phyloP scores from a whole-genome alignment of 2,113 vertebrate genomes.

The Seriola aureovittata region DNA sequence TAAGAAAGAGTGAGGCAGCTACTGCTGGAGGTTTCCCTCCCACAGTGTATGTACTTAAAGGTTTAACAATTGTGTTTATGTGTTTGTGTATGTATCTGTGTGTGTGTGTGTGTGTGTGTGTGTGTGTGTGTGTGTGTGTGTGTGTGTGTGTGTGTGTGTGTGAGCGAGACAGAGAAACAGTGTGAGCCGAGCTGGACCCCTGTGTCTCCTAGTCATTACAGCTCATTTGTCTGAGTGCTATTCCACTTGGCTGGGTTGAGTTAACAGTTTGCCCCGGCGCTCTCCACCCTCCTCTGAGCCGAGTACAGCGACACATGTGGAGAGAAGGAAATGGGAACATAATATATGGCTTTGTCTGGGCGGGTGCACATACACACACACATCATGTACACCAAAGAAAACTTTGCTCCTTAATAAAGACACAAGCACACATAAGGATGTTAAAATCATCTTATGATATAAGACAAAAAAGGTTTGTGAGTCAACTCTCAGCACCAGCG shows the following conservation, averaged over 20 bases:
- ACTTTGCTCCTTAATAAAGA: constrained; percentile 20
- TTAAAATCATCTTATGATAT: background rate
- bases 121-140: constrained; percentile 7
- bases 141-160: constrained; percentile 20
- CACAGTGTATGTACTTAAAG: constrained; percentile 51
- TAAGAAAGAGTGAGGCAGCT: background rate
- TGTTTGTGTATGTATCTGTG: constrained; percentile 11
- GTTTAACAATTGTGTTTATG: constrained; percentile 45
- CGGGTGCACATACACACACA: background rate
- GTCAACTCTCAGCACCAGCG: constrained; percentile 20
- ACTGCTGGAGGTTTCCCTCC: constrained; percentile 34
- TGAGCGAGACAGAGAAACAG: constrained; percentile 55
- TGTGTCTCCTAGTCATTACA: constrained; percentile 76
- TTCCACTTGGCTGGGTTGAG: constrained; percentile 80
- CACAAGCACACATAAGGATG: background rate
- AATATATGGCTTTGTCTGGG: constrained; percentile 26
- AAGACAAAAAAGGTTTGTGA: constrained; percentile 22
- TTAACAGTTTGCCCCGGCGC: constrained; percentile 76
- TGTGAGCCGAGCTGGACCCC: constrained; percentile 69
- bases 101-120: constrained; percentile 1
- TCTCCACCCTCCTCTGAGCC: constrained; percentile 61
- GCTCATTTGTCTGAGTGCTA: constrained; percentile 83
- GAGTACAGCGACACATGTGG: constrained; percentile 61
- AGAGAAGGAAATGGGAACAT: constrained; percentile 51
- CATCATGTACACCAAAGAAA: background rate